Percentiles rank a stretch among this genome's conserved stretches.
Conservation (phyloP, 1,140 invertebrate species). For the Calosoma granatense region DNA sequence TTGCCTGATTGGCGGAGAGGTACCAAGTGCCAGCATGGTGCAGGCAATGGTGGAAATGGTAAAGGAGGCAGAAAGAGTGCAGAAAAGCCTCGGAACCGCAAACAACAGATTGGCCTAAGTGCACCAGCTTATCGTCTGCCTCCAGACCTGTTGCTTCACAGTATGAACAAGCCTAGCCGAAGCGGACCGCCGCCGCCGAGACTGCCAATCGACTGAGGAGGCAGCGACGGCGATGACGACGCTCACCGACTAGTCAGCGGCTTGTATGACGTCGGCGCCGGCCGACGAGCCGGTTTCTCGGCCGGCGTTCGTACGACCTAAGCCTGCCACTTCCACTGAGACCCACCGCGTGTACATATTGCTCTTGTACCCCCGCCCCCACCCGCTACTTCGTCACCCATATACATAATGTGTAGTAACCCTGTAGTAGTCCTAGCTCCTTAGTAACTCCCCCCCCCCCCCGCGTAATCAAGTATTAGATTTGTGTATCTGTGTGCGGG, state of each 20-base stretch:
- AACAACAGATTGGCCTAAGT: background rate
- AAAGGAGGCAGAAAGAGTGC: background rate
- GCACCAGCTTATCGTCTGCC: background rate
- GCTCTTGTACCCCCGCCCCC: background rate
- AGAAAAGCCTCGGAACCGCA: background rate
- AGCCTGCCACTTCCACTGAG: background rate
- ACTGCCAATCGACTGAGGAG: background rate
- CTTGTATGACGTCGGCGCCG: background rate
- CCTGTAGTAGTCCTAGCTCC: background rate
- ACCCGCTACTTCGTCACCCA: background rate
- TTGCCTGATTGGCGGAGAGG: conserved; percentile 52
- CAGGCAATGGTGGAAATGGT: background rate
- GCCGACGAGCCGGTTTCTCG: background rate
- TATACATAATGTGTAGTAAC: background rate
- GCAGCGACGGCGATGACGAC: background rate
- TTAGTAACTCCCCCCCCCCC: background rate
- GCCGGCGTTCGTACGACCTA: background rate
- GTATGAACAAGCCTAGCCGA: background rate
- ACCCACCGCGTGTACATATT: background rate
- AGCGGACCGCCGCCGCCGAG: background rate
- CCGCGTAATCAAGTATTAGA: background rate
- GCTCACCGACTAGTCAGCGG: background rate
- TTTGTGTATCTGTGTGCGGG: background rate
- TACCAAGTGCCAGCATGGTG: conserved; percentile 43
- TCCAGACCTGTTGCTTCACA: too few species aligned